phyloP scores from a whole-genome alignment of 2,888 invertebrate species.

The Amblyjoppa proteus region DNA sequence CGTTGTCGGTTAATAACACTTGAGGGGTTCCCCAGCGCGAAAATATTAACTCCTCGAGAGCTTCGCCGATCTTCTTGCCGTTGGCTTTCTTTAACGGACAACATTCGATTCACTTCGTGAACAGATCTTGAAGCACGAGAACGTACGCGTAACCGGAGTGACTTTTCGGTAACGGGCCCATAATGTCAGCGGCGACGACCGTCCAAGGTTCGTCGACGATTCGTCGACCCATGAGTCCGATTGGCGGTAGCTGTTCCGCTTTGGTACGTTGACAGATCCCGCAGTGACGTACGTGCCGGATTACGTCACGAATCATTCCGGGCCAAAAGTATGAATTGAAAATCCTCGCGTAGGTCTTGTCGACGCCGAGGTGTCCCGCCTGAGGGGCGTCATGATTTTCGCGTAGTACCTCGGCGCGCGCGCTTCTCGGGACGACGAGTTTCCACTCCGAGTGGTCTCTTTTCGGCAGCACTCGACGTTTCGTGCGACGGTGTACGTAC shows the following conservation, averaged over 20 bases:
- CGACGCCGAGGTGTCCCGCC: constrained; percentile 65
- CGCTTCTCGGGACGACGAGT: constrained; percentile 44
- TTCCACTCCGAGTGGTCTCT: constrained; percentile 45
- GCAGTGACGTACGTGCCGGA: constrained; percentile 60
- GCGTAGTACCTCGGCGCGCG: not conserved
- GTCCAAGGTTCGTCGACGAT: too few relatives aligned
- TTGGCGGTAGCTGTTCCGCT: too few relatives aligned
- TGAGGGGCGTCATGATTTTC: constrained; percentile 55
- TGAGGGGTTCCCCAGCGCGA: constrained; percentile 67
- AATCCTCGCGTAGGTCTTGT: constrained; percentile 64
- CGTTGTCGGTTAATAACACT: constrained; percentile 70
- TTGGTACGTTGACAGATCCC: constrained; percentile 55
- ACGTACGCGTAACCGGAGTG: constrained; percentile 54
- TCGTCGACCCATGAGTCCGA: too few relatives aligned
- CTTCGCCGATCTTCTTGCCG: constrained; percentile 43
- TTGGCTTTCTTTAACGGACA: constrained; percentile 65
- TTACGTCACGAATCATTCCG: constrained; percentile 57
- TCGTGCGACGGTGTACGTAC: not conserved
- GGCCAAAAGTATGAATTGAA: constrained; percentile 70
- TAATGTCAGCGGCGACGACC: too few relatives aligned
- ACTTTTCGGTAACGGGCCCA: constrained; percentile 65
- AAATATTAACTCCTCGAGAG: constrained; percentile 66
- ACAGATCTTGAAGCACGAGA: constrained; percentile 69
- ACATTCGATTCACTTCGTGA: constrained; percentile 67
- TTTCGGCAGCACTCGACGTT: not conserved